These are phyloP conservation scores for Thera obeliscata DNA, from an alignment of 2,888 invertebrate species.

Conservation along the genomic window DNA sequence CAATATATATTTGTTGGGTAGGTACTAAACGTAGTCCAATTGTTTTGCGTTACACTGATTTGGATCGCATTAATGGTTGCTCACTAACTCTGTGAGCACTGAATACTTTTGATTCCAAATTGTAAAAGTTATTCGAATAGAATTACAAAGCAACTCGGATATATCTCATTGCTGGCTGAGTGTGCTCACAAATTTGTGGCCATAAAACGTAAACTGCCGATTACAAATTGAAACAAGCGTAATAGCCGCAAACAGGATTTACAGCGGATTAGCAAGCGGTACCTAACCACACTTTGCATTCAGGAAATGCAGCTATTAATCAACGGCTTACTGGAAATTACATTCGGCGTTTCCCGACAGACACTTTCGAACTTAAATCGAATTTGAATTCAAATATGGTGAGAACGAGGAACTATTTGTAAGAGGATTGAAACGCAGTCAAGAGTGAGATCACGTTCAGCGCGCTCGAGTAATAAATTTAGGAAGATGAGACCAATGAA, in stretches of 20 bases:
- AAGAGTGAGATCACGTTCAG: conserved; percentile 24
- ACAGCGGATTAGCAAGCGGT: conserved; percentile 31
- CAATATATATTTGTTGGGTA: not conserved
- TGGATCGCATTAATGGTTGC: not conserved
- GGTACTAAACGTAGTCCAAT: no score
- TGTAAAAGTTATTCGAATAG: not conserved
- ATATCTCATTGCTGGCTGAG: conserved; percentile 2
- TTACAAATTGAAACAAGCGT: conserved; percentile 37
- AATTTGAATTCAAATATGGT: conserved; percentile 20
- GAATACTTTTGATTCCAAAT: not conserved
- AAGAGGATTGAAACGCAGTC: conserved; percentile 19
- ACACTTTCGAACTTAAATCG: conserved; percentile 27
- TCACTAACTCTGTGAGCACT: not conserved
- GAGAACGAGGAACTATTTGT: conserved; percentile 23
- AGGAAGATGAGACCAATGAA: conserved; percentile 1
- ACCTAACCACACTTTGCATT: conserved; percentile 31
- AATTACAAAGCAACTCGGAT: not conserved
- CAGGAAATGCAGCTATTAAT: conserved; percentile 41
- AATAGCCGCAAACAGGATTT: conserved; percentile 38
- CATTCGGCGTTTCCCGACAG: conserved; percentile 30
- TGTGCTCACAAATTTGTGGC: conserved; percentile 15
- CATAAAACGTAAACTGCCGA: conserved; percentile 32
- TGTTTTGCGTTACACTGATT: not conserved
- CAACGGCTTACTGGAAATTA: conserved; percentile 38
- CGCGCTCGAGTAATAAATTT: conserved; percentile 8